Base-by-base conservation (phyloP, 2,113 vertebrate genomes). In the Triplophysa tibetana region DNA sequence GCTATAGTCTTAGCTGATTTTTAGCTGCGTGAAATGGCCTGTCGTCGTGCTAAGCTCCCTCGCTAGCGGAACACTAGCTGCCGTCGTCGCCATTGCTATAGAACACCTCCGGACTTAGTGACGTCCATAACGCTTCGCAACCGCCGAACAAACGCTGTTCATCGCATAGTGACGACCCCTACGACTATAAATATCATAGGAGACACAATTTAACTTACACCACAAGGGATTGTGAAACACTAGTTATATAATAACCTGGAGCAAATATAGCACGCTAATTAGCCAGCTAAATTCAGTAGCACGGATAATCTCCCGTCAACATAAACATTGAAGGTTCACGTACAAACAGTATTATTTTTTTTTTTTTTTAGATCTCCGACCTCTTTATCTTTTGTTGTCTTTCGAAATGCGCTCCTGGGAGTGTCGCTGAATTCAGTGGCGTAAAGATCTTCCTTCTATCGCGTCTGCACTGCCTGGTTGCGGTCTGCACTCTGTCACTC, bases 381-480 rank as follows among this genome's bases (percentile, higher is more conserved):
- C 85, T 82, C 70, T 54, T 79, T 48, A 66, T 70, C 76, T 58
- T 81, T 33, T n/a, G 26, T 38, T 38, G 8, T 75, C 8, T 52
- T 14, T n/a, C 1, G 2, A 33, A 29, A 8, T 19, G 23, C 54
- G 76, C n/a, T 66, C 13, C 62, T 41, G 2, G 48, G 29, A 61
- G 70, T 61, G 16, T 29, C 45, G 68, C 8, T 13, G 58, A 26
- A 48, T 38, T 21, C 54, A 19, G 38, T 21, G 76, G 74, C 70
- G 65, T 77, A 4, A 14, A 24, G 26, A 65, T 72, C 64, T 64
- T 19, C 52, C 82, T 82, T 89, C 80, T 80, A 56, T 83, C 87
- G 86, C 81, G 85, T 72, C 83, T 88, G 66, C 81, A 78, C 87
- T 45, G 65, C 45, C 48, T 81, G 41, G 79, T 73, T 87, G 83